Conservation (phyloP, 2,797 vertebrate species). For the Nothura maculosa region DNA sequence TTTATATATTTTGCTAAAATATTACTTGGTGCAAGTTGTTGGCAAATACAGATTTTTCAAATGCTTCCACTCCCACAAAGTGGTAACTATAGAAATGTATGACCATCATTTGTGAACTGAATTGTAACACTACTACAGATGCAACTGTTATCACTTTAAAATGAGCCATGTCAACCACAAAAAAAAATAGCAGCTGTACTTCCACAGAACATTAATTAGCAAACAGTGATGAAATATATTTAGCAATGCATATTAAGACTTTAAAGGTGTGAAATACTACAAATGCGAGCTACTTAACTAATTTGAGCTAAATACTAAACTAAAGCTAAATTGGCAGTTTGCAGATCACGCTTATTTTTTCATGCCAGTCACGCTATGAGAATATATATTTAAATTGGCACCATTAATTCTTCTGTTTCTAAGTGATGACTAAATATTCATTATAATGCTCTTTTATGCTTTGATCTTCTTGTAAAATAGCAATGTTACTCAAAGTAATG, state of each 20-base stretch:
- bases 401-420: constrained; percentile 22
- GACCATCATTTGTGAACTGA: constrained; percentile 54
- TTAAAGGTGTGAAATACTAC: constrained; percentile 73
- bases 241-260: constrained; percentile 77
- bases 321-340: constrained; percentile 66
- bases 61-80: not conserved
- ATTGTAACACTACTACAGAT: constrained; percentile 66
- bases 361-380: constrained; percentile 36
- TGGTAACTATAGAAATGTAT: constrained; percentile 15
- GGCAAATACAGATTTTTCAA: constrained; percentile 45
- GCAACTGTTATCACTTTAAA: constrained; percentile 72
- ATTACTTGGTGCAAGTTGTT: not conserved
- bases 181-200: constrained; percentile 76
- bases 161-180: constrained; percentile 66
- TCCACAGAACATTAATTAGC: constrained; percentile 75
- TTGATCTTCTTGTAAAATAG: constrained; percentile 53
- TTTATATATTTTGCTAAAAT: not conserved
- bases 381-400: constrained; percentile 45
- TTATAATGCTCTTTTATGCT: constrained; percentile 15
- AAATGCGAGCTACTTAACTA: constrained; percentile 71
- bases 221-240: constrained; percentile 77
- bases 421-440: constrained; percentile 30
- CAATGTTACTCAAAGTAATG: not conserved
- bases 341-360: constrained; percentile 32
- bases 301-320: constrained; percentile 36